Base-by-base conservation (phyloP, 2,888 invertebrate genomes). In the Papilio protenor region DNA sequence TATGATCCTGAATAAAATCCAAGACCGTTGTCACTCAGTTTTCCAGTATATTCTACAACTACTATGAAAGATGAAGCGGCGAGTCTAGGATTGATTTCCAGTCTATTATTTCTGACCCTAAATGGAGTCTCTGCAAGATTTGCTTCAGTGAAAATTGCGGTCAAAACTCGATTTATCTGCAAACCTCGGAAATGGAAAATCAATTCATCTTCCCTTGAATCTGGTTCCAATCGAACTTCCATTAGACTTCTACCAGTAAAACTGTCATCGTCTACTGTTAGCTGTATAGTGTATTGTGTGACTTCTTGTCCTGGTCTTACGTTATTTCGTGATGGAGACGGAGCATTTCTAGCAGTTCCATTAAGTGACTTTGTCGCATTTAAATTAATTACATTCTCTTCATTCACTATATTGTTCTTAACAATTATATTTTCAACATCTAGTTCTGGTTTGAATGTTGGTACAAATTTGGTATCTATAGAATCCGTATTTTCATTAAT, bases 231-330 rank as follows among this genome's bases (percentile, higher is more conserved):
- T 3, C 77, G 70, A 0, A 91, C 81, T 77, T 82, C 81, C n/a
- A 92, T 81, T 0, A 89, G 81, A 27, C 84, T 87, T 73, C 87
- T 86, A 1, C 92, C 92, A 1, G 21, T 81, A 78, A 92, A 90
- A 5, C 66, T 75, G 14, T 86, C 78, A 0, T 83, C 89, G 72
- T 87, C 79, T 3, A 84, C 70, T 52, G 87, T 88, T n/a, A 92
- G 77, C 80, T 86, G 82, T 8, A 92, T 57, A 0, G 81, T 82
- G 74, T 92, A 91, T 21, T 80, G 80, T 8, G 77, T 79, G 10
- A 88, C 83, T 69, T 49, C 77, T 82, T 91, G 90, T 0, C 88
- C 91, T 2, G 88, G 89, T 71, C 90, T 85, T 23, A 91, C 33
- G 4, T 59, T 59, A 45, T 86, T 79, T 73, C 86, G 83, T 12